Conservation (phyloP, 2,113 vertebrate species). For the Machaerirhynchus nigripectus region DNA sequence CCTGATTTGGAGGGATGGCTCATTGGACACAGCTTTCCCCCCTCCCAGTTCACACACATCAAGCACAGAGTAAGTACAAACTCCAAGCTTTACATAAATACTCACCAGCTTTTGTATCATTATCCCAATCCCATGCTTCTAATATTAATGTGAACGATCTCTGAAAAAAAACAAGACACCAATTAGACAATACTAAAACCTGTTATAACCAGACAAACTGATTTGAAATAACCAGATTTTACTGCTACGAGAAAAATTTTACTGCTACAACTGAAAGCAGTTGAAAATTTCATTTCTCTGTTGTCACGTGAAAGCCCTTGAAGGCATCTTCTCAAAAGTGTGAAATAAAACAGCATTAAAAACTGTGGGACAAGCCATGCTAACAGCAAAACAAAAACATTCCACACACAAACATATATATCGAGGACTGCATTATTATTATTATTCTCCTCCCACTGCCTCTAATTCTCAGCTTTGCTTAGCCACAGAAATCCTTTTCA, state of each 20-base stretch:
- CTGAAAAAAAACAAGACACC: constrained; percentile 69
- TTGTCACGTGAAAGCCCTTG: not conserved
- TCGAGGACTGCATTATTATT: not conserved
- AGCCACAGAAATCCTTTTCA: not conserved
- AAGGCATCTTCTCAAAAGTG: constrained; percentile 3
- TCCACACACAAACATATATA: not conserved
- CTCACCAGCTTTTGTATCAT: constrained; percentile 86
- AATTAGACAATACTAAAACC: constrained; percentile 2
- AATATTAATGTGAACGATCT: constrained; percentile 89
- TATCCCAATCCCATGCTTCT: constrained; percentile 95
- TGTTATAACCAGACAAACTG: not conserved
- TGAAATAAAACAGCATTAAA: not conserved
- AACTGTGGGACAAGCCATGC: not conserved
- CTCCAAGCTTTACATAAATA: not conserved
- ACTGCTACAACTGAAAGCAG: not conserved
- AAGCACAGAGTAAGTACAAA: not conserved
- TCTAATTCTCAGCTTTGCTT: not conserved
- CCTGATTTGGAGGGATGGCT: not conserved
- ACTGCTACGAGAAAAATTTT: not conserved
- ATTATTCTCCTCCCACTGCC: not conserved
- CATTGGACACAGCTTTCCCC: not conserved
- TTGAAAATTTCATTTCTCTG: not conserved
- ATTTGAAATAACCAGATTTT: not conserved
- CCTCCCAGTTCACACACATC: not conserved
- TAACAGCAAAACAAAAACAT: constrained; percentile 8